phyloP scores from a whole-genome alignment of 2,113 vertebrate genomes.

The Pycnonotus jocosus region DNA sequence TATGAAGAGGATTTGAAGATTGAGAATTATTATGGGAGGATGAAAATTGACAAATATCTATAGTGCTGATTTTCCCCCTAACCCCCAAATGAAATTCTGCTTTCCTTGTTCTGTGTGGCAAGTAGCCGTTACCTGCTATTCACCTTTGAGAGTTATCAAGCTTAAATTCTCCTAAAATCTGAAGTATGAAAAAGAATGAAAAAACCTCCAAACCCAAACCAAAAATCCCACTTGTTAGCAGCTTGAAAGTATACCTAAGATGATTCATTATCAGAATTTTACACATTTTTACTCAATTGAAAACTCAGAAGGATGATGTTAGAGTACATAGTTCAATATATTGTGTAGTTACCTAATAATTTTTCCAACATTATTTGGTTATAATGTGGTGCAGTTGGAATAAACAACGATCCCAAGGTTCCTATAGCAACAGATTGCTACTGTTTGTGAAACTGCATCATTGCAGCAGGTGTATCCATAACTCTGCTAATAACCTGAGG shows the following conservation, averaged over 20 bases:
- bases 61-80: neutral
- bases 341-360: neutral
- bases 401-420: neutral
- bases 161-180: neutral
- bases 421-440: conserved; percentile 21
- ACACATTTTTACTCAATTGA: neutral
- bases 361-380: neutral
- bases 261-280: neutral
- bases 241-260: neutral
- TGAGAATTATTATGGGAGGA: neutral
- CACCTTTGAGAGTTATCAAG: neutral
- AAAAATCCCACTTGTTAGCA: neutral
- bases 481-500: neutral
- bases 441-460: neutral
- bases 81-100: neutral
- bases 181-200: neutral
- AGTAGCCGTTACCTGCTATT: neutral
- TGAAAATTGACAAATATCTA: neutral
- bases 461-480: neutral
- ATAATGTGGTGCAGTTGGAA: neutral
- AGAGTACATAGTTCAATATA: neutral
- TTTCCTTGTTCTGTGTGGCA: neutral
- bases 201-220: neutral
- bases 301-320: neutral
- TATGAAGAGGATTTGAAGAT: neutral